Evolutionary conservation across 2,113 vertebrate genomes (phyloP).

Genomic region (Cygnus buccinator): DNA sequence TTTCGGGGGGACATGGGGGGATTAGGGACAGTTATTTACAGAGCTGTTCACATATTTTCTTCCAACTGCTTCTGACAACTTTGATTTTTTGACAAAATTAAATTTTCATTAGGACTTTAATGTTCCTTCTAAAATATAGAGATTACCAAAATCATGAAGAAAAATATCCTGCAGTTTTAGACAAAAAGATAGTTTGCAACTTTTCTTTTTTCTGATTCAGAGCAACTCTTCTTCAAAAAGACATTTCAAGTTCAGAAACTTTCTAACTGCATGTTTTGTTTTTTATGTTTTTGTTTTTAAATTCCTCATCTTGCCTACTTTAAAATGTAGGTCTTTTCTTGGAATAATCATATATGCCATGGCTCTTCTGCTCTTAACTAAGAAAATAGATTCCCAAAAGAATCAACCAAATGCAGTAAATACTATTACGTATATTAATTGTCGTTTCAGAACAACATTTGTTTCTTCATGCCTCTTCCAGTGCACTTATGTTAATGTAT

Average conservation of each 20-base stretch:
- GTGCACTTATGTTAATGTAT: background rate
- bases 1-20: fast-evolving
- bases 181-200: background rate
- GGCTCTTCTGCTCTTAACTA: background rate
- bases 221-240: background rate
- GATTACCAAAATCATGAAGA: fast-evolving
- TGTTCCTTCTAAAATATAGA: background rate
- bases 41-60: background rate
- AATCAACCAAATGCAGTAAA: background rate
- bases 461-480: background rate
- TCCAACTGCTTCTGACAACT: fast-evolving
- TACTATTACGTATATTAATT: background rate
- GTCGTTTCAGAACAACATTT: background rate
- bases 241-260: background rate
- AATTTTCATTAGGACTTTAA: background rate
- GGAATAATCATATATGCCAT: background rate
- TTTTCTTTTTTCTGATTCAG: background rate
- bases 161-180: too few relatives aligned
- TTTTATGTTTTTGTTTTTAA: background rate
- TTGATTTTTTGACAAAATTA: background rate
- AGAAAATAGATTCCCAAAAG: background rate
- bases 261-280: background rate
- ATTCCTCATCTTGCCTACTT: background rate
- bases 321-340: background rate
- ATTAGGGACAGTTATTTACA: background rate